Conservation (phyloP, 2,797 vertebrate species). For the Melanotaenia nigrans region DNA sequence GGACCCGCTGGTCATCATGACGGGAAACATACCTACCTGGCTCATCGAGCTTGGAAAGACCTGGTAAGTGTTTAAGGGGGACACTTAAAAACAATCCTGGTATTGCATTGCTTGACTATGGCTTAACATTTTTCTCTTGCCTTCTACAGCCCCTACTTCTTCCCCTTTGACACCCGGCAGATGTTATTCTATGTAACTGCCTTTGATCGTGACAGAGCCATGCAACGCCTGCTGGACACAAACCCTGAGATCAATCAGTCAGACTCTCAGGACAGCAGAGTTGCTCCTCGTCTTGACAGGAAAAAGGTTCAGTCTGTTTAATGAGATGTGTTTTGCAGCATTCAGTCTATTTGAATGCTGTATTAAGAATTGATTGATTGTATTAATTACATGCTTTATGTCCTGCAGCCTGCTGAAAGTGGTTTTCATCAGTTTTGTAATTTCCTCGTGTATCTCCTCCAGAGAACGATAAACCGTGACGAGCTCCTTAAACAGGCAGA, state of each 20-base stretch:
- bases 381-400: not conserved
- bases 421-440: not conserved
- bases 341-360: not conserved
- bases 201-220: constrained; percentile 97
- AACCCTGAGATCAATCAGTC: constrained; percentile 99
- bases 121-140: constrained; percentile 1
- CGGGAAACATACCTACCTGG: constrained; percentile 98
- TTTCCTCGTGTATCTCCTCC: not conserved
- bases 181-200: constrained; percentile 99
- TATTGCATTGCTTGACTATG: not conserved
- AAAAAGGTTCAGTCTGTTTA: constrained; percentile 79
- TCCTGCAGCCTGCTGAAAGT: not conserved
- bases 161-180: constrained; percentile 99
- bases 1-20: constrained; percentile 99
- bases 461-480: constrained; percentile 99
- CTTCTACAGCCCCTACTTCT: constrained; percentile 94
- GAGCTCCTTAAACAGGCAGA: constrained; percentile 98
- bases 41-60: constrained; percentile 98
- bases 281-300: constrained; percentile 96
- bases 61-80: constrained; percentile 82
- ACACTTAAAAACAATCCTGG: not conserved
- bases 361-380: not conserved
- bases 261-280: constrained; percentile 98
- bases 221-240: constrained; percentile 97
- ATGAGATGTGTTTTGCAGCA: not conserved